These are phyloP conservation scores for Squalus acanthias DNA, from an alignment of 2,797 vertebrate species.

Conservation along the genomic window DNA sequence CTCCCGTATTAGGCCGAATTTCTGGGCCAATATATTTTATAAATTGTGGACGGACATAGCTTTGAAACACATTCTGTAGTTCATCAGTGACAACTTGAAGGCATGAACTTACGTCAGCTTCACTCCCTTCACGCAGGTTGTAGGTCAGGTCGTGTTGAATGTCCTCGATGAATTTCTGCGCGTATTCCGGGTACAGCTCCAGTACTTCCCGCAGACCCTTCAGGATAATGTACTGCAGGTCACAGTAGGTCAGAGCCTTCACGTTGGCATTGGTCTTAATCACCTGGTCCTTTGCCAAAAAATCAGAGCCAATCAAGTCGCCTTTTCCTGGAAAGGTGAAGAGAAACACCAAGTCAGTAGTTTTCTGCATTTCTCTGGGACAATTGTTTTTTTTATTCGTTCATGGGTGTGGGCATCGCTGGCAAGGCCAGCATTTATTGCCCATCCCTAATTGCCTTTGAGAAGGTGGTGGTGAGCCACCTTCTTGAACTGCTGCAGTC, in stretches of 20 bases:
- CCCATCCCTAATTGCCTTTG: too few species aligned
- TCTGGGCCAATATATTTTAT: background rate
- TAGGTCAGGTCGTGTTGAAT: slow-evolving; percentile 46
- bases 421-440: too few species aligned
- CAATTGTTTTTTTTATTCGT: background rate
- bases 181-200: slow-evolving; percentile 45
- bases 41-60: background rate
- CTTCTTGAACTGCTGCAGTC: too few species aligned
- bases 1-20: too few species aligned
- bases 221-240: slow-evolving; percentile 45
- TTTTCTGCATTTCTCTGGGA: background rate
- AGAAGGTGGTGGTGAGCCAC: too few species aligned
- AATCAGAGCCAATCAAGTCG: slow-evolving; percentile 44
- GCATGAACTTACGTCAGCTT: slow-evolving; percentile 42
- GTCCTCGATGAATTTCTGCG: slow-evolving; percentile 44
- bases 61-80: background rate
- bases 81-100: background rate
- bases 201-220: slow-evolving; percentile 45
- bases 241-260: slow-evolving; percentile 46
- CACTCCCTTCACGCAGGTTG: slow-evolving; percentile 44
- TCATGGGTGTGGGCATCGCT: too few species aligned
- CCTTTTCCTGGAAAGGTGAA: slow-evolving; percentile 42
- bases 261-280: slow-evolving; percentile 46
- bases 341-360: slow-evolving; percentile 5
- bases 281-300: slow-evolving; percentile 42